Evolutionary conservation across 2,888 invertebrate genomes (phyloP).

Genomic region (Perizoma flavofasciatum): DNA sequence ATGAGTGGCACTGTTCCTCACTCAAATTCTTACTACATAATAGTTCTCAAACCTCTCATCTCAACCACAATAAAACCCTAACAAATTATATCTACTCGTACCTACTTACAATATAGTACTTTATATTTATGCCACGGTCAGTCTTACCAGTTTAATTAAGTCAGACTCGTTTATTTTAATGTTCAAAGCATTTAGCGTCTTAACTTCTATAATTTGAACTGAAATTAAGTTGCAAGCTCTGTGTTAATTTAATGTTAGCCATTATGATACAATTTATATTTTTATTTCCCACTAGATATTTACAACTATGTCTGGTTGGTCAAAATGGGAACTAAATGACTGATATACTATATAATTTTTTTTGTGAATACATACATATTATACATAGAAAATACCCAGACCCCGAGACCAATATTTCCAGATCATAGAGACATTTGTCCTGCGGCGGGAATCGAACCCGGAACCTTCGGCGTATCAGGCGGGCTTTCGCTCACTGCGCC

Average conservation of each 20-base stretch:
- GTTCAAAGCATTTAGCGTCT: conserved; percentile 32
- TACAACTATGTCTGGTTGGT: neutral
- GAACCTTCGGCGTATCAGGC: too few species aligned
- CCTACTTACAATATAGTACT: neutral
- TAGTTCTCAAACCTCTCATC: too few species aligned
- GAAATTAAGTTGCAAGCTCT: conserved; percentile 29
- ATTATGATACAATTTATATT: conserved; percentile 26
- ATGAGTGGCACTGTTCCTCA: neutral
- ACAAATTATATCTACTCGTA: neutral
- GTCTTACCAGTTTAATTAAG: conserved; percentile 29
- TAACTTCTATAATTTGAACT: conserved; percentile 33
- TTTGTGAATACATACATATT: too few species aligned
- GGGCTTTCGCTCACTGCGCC: too few species aligned
- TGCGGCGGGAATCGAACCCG: too few species aligned
- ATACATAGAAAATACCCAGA: too few species aligned
- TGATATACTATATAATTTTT: too few species aligned
- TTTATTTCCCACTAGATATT: neutral
- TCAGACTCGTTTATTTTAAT: conserved; percentile 31
- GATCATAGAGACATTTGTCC: too few species aligned
- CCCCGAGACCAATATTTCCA: too few species aligned
- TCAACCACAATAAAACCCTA: neutral
- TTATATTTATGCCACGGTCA: conserved; percentile 25
- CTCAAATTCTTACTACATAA: too few species aligned
- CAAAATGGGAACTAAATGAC: too few species aligned
- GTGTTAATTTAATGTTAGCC: conserved; percentile 31